Base-by-base conservation (phyloP, 2,888 invertebrate genomes). In the Yponomeuta sedellus region DNA sequence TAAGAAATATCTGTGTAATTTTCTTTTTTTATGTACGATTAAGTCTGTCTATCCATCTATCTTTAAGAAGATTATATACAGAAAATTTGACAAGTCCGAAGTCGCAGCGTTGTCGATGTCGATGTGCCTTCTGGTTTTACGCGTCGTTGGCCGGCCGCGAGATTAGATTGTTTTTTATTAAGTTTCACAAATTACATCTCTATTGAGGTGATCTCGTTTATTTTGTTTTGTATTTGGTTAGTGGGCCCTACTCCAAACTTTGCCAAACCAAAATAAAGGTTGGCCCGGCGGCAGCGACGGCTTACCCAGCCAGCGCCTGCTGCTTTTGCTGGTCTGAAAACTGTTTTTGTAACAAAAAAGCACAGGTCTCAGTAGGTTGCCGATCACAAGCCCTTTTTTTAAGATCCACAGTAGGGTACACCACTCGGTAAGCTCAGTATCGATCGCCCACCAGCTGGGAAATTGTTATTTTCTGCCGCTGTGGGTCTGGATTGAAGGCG, bases 71-170 rank as follows among this genome's bases (percentile, higher is more conserved):
- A 25, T 25, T 8, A 10, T 44, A 44, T 44, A 6, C 44, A 44
- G 25, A 5, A 25, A 25, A 5, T 52, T 52, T 16, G 44, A 52
- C 44, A 52, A 16, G 44, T 52, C 1, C 44, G 16, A 16, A 6
- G 44, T 16, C 44, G 2, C 16, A 16, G 16, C 16, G 44, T 5
- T 52, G 16, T 34, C 44, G 16, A 52, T 16, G 44, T 52, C 5
- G 44, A 52, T n/a, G n/a, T n/a, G 44, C 75, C 81, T 80, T 75
- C 82, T 81, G 88, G 88, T 86, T 87, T 83, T 78, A 86, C 85
- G 88, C 79, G 85, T 87, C 82, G 88, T 87, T 88, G 87, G 68
- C 71, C 71, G 34, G 68, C 66, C 40, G 72, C 69, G 71, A 71
- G 70, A 75, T 72, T 73, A 71, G 70, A 71, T 71, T 74, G 71